Evolutionary conservation across 2,888 invertebrate genomes (phyloP).

Genomic region (Listrodromus nycthemerus): DNA sequence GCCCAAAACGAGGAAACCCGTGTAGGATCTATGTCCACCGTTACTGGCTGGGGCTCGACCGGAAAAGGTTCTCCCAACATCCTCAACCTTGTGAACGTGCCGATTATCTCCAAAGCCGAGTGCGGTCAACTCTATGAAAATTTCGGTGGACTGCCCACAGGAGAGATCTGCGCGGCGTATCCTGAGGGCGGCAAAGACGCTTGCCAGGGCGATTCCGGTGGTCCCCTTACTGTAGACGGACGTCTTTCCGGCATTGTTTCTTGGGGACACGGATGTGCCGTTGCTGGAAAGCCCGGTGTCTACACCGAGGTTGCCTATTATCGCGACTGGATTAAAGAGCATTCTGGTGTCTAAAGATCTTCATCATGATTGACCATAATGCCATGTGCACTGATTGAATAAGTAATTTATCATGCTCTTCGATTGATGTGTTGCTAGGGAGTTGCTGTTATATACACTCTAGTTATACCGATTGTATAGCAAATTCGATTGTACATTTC

Average conservation of each 20-base stretch:
- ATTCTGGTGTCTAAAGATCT: constrained; percentile 35
- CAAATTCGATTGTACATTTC: constrained; percentile 5
- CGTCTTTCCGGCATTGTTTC: constrained; percentile 75
- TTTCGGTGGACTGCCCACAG: constrained; percentile 73
- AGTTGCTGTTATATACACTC: neutral
- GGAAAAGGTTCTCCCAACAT: constrained; percentile 27
- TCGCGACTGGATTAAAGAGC: constrained; percentile 80
- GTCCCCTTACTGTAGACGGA: constrained; percentile 71
- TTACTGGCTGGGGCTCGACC: constrained; percentile 75
- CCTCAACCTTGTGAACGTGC: constrained; percentile 86
- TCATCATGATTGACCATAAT: neutral
- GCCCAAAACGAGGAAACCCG: constrained; percentile 74
- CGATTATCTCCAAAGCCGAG: constrained; percentile 85
- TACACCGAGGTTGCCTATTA: constrained; percentile 85
- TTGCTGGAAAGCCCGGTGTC: constrained; percentile 83
- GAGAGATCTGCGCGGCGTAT: constrained; percentile 87
- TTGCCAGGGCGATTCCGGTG: constrained; percentile 75
- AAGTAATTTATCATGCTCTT: constrained; percentile 1
- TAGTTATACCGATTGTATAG: neutral
- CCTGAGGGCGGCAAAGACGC: constrained; percentile 85
- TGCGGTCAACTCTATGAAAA: constrained; percentile 81
- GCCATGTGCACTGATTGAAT: neutral
- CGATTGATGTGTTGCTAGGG: neutral
- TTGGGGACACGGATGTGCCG: constrained; percentile 86
- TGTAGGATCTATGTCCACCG: constrained; percentile 64